Conservation (phyloP, 1,140 invertebrate species). For the Aporrectodea caliginosa region DNA sequence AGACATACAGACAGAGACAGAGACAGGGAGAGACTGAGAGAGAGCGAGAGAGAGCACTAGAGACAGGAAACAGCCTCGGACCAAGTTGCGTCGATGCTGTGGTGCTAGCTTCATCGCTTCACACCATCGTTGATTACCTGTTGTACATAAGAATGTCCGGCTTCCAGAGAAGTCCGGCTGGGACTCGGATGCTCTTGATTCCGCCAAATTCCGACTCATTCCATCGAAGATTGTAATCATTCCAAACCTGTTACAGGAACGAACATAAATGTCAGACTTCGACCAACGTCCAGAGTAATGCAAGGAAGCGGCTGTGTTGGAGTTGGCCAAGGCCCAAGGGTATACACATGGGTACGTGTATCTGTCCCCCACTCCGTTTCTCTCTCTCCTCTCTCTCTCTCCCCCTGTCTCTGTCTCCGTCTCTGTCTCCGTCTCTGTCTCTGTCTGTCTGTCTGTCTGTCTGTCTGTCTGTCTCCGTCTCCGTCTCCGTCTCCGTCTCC, state of each 20-base stretch:
- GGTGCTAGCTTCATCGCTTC: neutral
- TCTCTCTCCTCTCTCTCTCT: neutral
- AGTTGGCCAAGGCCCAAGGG: neutral
- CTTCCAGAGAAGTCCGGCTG: conserved; percentile 47
- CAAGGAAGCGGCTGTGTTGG: neutral
- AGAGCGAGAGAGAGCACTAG: conserved; percentile 13
- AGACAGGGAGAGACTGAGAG: neutral
- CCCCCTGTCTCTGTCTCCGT: neutral
- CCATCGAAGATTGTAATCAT: conserved; percentile 58
- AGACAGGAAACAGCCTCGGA: too few species aligned
- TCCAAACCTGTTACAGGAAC: conserved; percentile 52
- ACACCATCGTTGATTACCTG: conserved; percentile 33
- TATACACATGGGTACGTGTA: too few species aligned
- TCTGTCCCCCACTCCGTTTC: neutral
- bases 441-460: neutral
- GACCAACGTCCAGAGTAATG: neutral
- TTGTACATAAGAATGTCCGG: conserved; percentile 42
- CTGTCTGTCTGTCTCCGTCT: neutral
- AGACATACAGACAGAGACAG: neutral
- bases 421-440: neutral
- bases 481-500: too few species aligned
- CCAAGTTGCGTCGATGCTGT: neutral
- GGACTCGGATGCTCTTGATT: conserved; percentile 55
- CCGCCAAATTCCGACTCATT: conserved; percentile 55
- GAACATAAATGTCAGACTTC: neutral